Evolutionary conservation across 2,113 vertebrate genomes (phyloP), one percentile per base, ranked within the genome.

Genomic region (Otolemur garnettii): DNA sequence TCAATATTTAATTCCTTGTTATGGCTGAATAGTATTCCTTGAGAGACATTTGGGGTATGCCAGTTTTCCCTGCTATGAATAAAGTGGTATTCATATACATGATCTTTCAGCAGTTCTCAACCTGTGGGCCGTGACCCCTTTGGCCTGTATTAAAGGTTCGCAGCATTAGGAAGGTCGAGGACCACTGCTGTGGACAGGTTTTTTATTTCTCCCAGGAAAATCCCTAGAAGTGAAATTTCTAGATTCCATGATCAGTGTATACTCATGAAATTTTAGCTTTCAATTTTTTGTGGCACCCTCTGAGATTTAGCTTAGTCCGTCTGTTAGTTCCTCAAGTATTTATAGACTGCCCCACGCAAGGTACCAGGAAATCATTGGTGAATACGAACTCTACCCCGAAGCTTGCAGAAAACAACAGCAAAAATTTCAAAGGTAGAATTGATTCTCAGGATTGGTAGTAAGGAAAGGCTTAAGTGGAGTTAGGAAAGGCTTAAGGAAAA

Each of bases 1-100:
- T 88, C 24, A 68, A 55, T 62, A 90, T 26, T 77, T 78, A 78
- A 95, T 92, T 90, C 38, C 55, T 78, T 94, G 38, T 95, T 83
- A 86, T 38, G 92, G 59, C 15, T 78, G 35, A 90, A 28, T 68
- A 78, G 15, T 77, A 62, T 90, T 95, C 30, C n/a, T 85, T 83
- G 53, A 69, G 19, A 64, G 66, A 77, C 7, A 19, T 45, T 84
- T 80, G 33, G 5, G 21, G 72, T 96, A 72, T 60, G 17, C 22
- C 24, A 84, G 33, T 78, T 84, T 90, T 81, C 28, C 42, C 9
- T 87, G 3, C 92, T 83, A 55, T 55, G 83, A 80, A 64, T 69
- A 81, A 95, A 84, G 17, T 15, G 59, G 2, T 90, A 12, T 62
- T 96, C 15, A 28, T 80, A 13, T 69, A 35, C 18, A 18, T 78